A percentile compares a stretch with the other conserved stretches of the same genome.
Evolutionary conservation across 2,888 invertebrate genomes (phyloP).

Genomic region (Athalia circularis): DNA sequence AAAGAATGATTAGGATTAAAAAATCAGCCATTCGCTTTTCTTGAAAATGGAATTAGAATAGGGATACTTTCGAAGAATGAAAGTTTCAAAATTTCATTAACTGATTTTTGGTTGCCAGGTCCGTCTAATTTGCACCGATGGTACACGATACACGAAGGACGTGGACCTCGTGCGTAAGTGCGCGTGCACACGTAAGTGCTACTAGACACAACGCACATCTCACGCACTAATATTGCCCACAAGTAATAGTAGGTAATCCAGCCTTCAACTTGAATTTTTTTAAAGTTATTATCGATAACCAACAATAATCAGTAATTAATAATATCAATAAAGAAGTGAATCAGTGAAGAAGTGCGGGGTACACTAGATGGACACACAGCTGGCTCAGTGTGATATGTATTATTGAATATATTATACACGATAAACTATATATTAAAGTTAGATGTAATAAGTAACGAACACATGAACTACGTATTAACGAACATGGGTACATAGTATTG

Average conservation of each 20-base stretch:
- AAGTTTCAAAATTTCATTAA: no score
- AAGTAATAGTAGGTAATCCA: constrained; percentile 59
- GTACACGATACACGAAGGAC: constrained; percentile 95
- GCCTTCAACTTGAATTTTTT: constrained; percentile 26
- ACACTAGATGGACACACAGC: constrained; percentile 66
- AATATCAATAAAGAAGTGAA: constrained; percentile 51
- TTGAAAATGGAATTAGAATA: constrained; percentile 1
- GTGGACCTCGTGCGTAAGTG: constrained; percentile 98
- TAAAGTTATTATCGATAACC: constrained; percentile 11
- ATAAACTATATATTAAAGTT: constrained; percentile 44
- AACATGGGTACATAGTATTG: constrained; percentile 24
- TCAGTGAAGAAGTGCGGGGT: constrained; percentile 58
- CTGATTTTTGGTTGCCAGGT: constrained; percentile 76
- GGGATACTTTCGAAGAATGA: no score
- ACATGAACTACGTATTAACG: constrained; percentile 14
- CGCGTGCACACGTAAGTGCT: constrained; percentile 95
- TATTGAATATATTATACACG: constrained; percentile 63
- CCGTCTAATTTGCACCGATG: constrained; percentile 93
- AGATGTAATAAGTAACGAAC: constrained; percentile 31
- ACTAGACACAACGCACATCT: constrained; percentile 72
- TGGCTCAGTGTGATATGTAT: constrained; percentile 73
- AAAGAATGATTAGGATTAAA: constrained; percentile 39
- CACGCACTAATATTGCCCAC: constrained; percentile 47
- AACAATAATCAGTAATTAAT: constrained; percentile 37
- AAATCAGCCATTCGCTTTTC: constrained; percentile 19